Percentiles rank a stretch among this genome's conserved stretches.
Conservation (phyloP, 2,888 invertebrate genomes). For the Pemphredon lugubris region DNA sequence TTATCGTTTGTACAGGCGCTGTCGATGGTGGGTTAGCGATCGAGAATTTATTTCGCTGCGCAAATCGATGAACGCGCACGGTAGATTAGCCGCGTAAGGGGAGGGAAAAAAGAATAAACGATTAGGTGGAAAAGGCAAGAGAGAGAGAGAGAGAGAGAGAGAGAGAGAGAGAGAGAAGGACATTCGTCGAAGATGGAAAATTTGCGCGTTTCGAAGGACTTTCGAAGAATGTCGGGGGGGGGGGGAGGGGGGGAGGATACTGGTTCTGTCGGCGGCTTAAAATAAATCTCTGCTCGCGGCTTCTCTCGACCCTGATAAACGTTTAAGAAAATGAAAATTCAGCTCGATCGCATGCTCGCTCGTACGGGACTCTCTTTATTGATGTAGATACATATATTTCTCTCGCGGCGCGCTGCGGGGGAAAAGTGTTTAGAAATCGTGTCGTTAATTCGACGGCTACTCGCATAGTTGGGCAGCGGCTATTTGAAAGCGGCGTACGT, state of each 20-base stretch:
- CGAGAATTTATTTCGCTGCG: too few species aligned
- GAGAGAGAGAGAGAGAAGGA: neutral
- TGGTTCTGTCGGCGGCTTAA: conserved; percentile 1
- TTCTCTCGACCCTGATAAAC: neutral
- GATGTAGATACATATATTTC: conserved; percentile 1
- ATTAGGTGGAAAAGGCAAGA: too few species aligned
- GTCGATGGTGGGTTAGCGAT: too few species aligned
- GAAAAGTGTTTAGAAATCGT: conserved; percentile 57
- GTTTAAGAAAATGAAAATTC: neutral
- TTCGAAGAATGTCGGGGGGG: too few species aligned
- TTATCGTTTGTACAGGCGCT: too few species aligned
- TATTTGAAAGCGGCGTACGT: conserved; percentile 61
- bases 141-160: too few species aligned
- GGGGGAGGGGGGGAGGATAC: neutral
- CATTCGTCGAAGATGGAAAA: conserved; percentile 20
- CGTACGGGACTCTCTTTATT: too few species aligned
- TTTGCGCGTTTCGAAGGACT: too few species aligned
- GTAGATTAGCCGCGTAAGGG: too few species aligned
- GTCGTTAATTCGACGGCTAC: conserved; percentile 54
- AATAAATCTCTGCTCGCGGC: conserved; percentile 25
- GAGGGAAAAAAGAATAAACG: too few species aligned
- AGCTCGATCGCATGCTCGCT: conserved; percentile 11
- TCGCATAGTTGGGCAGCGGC: conserved; percentile 52
- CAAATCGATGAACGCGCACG: too few species aligned
- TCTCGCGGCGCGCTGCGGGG: conserved; percentile 19